Evolutionary conservation across 2,113 vertebrate genomes (phyloP), one percentile per base, ranked within the genome.

Genomic region (Cephalopterus ornatus): DNA sequence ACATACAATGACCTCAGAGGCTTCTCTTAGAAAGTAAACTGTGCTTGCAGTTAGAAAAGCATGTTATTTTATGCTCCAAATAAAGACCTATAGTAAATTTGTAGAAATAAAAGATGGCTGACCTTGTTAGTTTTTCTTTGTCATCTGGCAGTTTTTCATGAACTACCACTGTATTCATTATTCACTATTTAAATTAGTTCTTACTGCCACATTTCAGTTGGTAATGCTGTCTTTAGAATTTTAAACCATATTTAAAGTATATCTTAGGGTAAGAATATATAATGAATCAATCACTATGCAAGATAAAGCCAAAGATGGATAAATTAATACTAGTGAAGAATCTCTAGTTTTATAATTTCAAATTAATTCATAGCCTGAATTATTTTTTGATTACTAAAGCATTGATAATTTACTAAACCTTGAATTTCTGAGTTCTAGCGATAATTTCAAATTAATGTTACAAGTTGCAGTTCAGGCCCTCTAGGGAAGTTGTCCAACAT

Each of bases 81-180:
- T 65, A 53, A 85, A 79, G 35, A 78, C 52, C 41, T 87, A 24
- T 22, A 53, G 41, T 70, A 68, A 61, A 82, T 30, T 14, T 79
- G 13, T 22, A 76, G 80, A 83, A 93, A 52, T 42, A 56, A 8
- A 72, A 74, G 61, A 21, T 76, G 67, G 44, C 56, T 89, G 65
- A 56, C 80, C 70, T 68, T 84, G 39, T 49, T 73, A 61, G 73
- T 92, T 72, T 91, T 70, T n/a, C 42, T 58, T 63, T 46, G 65
- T 58, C 30, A 39, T 86, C n/a, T 95, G 87, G 26, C 66, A 79
- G 18, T 47, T 93, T 88, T 95, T 92, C 80, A 82, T 71, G 68
- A 89, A 30, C 53, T 66, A 27, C 50, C 18, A 11, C 77, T 52
- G 52, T 68, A 30, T 63, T 35, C 19, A 14, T 79, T 82, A 39